phyloP scores from a whole-genome alignment of 92 coral and sea anemone species.

The Chrysogorgia sp. region DNA sequence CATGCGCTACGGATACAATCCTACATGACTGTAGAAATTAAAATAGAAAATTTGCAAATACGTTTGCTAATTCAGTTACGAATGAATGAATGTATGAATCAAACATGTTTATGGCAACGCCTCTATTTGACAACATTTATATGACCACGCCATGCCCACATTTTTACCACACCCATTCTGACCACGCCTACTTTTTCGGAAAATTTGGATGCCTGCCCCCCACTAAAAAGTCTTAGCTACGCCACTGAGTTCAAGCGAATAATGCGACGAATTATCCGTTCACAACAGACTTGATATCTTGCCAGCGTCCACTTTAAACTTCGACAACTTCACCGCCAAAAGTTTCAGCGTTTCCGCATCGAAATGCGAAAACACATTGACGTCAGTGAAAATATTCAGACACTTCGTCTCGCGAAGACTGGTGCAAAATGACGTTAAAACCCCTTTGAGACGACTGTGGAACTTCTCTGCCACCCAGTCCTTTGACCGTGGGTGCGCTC shows the following conservation, averaged over 20 bases:
- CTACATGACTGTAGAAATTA: too few relatives aligned
- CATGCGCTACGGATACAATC: too few relatives aligned
- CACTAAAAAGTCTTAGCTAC: not conserved
- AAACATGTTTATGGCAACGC: too few relatives aligned
- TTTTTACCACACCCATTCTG: too few relatives aligned
- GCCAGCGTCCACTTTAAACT: slow-evolving; percentile 5
- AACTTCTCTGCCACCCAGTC: slow-evolving; percentile 58
- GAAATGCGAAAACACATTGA: slow-evolving; percentile 17
- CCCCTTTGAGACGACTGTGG: slow-evolving; percentile 51
- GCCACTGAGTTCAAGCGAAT: not conserved
- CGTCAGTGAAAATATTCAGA: slow-evolving; percentile 27
- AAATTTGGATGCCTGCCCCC: too few relatives aligned
- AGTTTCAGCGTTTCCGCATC: slow-evolving; percentile 1
- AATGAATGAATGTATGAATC: too few relatives aligned
- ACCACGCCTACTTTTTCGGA: too few relatives aligned
- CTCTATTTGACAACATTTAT: too few relatives aligned
- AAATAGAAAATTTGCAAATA: too few relatives aligned
- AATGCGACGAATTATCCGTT: not conserved
- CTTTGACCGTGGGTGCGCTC: slow-evolving; percentile 50
- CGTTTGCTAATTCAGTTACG: too few relatives aligned
- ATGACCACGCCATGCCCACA: too few relatives aligned
- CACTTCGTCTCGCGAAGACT: slow-evolving; percentile 29
- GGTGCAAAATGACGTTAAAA: slow-evolving; percentile 49
- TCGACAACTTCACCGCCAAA: slow-evolving; percentile 12
- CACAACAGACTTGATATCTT: not conserved